Evolutionary conservation across 2,888 invertebrate genomes (phyloP), one percentile per base, ranked within the genome.

Genomic region (Cotesia congregata): DNA sequence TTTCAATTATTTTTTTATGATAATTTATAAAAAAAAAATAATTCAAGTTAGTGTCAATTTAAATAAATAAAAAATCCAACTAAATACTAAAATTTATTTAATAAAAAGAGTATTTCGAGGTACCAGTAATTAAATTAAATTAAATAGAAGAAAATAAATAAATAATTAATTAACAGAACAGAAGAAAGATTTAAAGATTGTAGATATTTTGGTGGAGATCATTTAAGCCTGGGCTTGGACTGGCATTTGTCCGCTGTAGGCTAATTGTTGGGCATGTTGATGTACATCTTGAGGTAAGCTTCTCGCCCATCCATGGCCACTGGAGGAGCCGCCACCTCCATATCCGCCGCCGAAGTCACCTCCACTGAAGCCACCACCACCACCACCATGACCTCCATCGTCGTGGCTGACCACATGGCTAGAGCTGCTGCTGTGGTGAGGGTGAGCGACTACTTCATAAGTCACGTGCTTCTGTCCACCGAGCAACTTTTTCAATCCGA

Each of bases 371-470:
- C 93, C 93, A 80, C 91, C 91, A n/a, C 92, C 91, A 69, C 90
- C 90, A 80, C 91, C 89, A 40, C 92, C 91, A 82, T 92, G 92
- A 75, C 90, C 90, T 41, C 92, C 90, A 78, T 95, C 95, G 84
- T 94, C 93, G 81, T 94, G 94, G 75, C 93, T 92, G 78, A 93
- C 92, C 79, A 93, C 92, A 86, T 93, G 93, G 85, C 93, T 92
- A 81, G 93, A 91, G 85, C 93, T 92, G 81, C 93, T 91, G 78
- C 93, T 92, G 88, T 95, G 95, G 85, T 95, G 95, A 74, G 96
- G 95, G 88, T 96, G 96, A 0, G 95, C 93, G 0, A 96, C 95
- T 59, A 96, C 96, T 88, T 96, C 96, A 87, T 96, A 96, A 4
- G 96, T 96, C 80, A 96, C 96, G 86, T 95, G 95, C 87, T 96